A percentile compares a stretch with the other conserved stretches of the same genome.
These are phyloP conservation scores for Candoia aspera DNA, from an alignment of 2,113 vertebrate genomes.

Conservation along the genomic window DNA sequence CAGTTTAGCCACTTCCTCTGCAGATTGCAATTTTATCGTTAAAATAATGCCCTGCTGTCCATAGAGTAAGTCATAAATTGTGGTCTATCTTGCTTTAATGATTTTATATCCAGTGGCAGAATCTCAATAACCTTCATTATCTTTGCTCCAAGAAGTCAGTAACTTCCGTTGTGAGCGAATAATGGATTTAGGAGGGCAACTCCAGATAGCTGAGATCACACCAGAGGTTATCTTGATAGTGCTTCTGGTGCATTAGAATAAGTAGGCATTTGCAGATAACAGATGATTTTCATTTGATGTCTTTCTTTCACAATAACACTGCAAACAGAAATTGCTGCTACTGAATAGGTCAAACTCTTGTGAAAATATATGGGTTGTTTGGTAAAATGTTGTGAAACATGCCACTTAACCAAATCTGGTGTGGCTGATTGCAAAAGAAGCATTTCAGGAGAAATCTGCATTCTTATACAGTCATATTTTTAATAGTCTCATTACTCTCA, in stretches of 20 bases:
- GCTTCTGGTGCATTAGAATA: conserved; percentile 36
- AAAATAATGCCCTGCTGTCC: conserved; percentile 76
- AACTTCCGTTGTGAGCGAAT: conserved; percentile 66
- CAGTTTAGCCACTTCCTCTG: conserved; percentile 71
- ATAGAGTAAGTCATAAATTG: conserved; percentile 72
- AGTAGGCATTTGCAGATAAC: conserved; percentile 48
- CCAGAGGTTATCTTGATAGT: conserved; percentile 49
- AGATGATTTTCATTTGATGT: conserved; percentile 54
- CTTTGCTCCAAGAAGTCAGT: conserved; percentile 68
- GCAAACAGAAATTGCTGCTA: conserved; percentile 44
- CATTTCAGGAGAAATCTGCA: conserved; percentile 19
- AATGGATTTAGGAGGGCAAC: conserved; percentile 69
- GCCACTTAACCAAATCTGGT: conserved; percentile 43
- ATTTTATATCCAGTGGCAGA: conserved; percentile 64
- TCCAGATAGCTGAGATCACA: conserved; percentile 60
- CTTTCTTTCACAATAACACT: conserved; percentile 41
- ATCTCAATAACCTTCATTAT: conserved; percentile 75
- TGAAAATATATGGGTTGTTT: conserved; percentile 28
- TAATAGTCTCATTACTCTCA: neutral
- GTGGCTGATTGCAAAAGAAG: neutral
- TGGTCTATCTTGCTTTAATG: conserved; percentile 74
- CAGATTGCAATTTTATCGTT: conserved; percentile 76
- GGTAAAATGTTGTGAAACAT: conserved; percentile 19
- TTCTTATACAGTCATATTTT: conserved; percentile 27
- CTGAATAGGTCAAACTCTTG: neutral